A percentile compares a stretch with the other conserved stretches of the same genome.
Evolutionary conservation across 2,888 invertebrate genomes (phyloP).

Genomic region (Trilocha varians): DNA sequence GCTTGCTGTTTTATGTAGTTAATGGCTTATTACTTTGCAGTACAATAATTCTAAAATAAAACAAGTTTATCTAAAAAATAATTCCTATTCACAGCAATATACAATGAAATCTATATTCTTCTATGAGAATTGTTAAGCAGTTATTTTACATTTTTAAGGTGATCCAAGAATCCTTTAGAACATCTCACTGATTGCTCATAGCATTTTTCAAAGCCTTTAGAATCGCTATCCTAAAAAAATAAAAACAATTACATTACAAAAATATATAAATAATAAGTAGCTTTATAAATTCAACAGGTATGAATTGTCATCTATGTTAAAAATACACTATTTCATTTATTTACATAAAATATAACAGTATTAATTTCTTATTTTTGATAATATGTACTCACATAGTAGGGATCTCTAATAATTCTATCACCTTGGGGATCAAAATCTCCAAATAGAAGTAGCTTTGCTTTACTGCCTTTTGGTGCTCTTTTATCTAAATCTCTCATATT

Average conservation of each 20-base stretch:
- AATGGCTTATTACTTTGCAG: too few relatives aligned
- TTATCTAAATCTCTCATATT: slow-evolving; percentile 83
- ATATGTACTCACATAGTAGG: slow-evolving; percentile 84
- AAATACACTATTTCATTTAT: not conserved
- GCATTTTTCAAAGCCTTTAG: slow-evolving; percentile 57
- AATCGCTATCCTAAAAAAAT: slow-evolving; percentile 45
- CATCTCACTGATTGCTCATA: slow-evolving; percentile 61
- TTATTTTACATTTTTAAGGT: slow-evolving; percentile 55
- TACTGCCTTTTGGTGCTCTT: slow-evolving; percentile 75
- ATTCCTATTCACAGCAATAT: too few relatives aligned
- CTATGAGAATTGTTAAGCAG: too few relatives aligned
- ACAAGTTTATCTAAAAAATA: too few relatives aligned
- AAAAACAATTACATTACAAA: not conserved
- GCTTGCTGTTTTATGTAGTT: too few relatives aligned
- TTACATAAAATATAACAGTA: not conserved
- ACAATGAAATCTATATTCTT: too few relatives aligned
- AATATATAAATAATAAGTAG: too few relatives aligned
- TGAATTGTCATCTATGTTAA: too few relatives aligned
- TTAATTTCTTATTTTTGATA: not conserved
- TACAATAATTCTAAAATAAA: too few relatives aligned
- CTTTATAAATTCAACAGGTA: too few relatives aligned
- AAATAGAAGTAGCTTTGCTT: slow-evolving; percentile 83
- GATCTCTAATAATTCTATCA: slow-evolving; percentile 88
- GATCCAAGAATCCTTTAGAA: slow-evolving; percentile 46
- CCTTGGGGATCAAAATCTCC: slow-evolving; percentile 91